Evolutionary conservation across 2,888 invertebrate genomes (phyloP).

Genomic region (Orchesellides sinensis): DNA sequence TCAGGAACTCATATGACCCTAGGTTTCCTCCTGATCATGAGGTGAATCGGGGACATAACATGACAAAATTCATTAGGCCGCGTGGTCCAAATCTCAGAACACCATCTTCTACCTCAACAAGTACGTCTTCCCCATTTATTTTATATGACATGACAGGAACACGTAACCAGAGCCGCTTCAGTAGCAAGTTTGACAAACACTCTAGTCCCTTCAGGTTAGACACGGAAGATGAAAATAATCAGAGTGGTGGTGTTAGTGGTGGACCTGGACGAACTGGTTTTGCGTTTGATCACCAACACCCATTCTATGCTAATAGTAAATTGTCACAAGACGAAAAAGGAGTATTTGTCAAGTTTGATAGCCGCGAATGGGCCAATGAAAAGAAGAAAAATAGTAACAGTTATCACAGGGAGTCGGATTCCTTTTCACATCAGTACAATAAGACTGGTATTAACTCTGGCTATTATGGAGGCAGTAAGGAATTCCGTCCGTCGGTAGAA

Average conservation of each 20-base stretch:
- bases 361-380: slow-evolving; percentile 46
- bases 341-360: slow-evolving; percentile 65
- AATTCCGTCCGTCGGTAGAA: slow-evolving; percentile 48
- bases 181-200: slow-evolving; percentile 53
- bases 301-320: slow-evolving; percentile 32
- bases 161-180: slow-evolving; percentile 46
- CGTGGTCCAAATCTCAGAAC: slow-evolving; percentile 5
- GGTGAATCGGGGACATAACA: slow-evolving; percentile 65
- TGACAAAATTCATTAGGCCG: slow-evolving; percentile 56
- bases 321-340: too few species aligned
- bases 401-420: slow-evolving; percentile 12
- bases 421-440: slow-evolving; percentile 66
- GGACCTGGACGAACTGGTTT: slow-evolving; percentile 10
- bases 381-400: not conserved
- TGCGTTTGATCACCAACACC: slow-evolving; percentile 15
- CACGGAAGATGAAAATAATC: not conserved
- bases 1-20: slow-evolving; percentile 66
- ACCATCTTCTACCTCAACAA: not conserved
- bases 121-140: slow-evolving; percentile 36
- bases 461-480: slow-evolving; percentile 37
- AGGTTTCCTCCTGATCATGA: slow-evolving; percentile 73
- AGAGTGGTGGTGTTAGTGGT: not conserved
- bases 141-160: slow-evolving; percentile 55
- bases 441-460: slow-evolving; percentile 39
- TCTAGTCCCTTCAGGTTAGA: slow-evolving; percentile 42